Base-by-base conservation (phyloP, 2,888 invertebrate species). In the Melipona beecheii region DNA sequence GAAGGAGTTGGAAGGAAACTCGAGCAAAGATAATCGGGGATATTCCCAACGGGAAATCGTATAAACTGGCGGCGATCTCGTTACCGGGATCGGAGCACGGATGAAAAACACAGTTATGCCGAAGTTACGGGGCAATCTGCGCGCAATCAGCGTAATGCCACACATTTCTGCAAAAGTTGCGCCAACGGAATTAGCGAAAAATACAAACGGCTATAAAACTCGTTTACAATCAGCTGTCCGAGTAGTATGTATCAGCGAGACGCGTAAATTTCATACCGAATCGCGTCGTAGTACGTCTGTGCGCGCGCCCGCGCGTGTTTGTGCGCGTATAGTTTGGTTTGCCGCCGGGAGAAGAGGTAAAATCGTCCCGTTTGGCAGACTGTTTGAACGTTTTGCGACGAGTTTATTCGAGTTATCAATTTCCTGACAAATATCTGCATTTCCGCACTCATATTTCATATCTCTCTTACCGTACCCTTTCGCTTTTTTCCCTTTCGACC, bases 351-450 rank as follows among this genome's bases (percentile, higher is more conserved):
- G 81, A 85, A 76, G 79, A 84, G 89, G 83, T 80, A 69, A 83
- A 88, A 87, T 81, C 87, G 87, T 87, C 79, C 88, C 83, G 86
- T 88, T 86, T 79, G 85, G 81, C 87, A 89, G 90, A 85, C 86
- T 87, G 91, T 90, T 92, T 91, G 90, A 92, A 91, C 91, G 91
- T 93, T 93, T 93, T 91, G 93, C 91, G 90, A 92, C 91, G 92
- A 93, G 93, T 93, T 93, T 93, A 93, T 93, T 93, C 93, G 93
- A 91, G 93, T 93, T 93, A 94, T 93, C 93, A 93, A 94, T 94
- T 93, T 93, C 92, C 93, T 92, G 93, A 93, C 93, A 93, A 93
- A 94, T 93, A 94, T 93, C 93, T 92, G 91, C 91, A 91, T 93
- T 92, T 92, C 92, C 93, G 90, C 87, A 82, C 80, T 65, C 71